These are phyloP conservation scores for Poecilia picta DNA, from an alignment of 2,797 vertebrate species.

Conservation along the genomic window DNA sequence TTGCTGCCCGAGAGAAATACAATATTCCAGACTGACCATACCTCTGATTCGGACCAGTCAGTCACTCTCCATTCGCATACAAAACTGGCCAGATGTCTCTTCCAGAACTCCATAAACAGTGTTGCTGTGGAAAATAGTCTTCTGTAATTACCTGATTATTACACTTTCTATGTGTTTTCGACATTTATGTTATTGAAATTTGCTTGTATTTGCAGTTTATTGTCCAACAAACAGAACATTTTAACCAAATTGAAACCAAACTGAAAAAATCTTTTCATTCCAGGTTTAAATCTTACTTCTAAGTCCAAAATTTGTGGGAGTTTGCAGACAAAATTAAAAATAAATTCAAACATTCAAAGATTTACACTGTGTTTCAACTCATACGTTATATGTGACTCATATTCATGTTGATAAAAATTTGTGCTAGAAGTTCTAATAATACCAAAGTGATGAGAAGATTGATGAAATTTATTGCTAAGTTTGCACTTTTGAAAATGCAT, in stretches of 20 bases:
- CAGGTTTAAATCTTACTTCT: background rate
- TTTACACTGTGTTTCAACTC: background rate
- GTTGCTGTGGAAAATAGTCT: conserved; percentile 81
- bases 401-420: background rate
- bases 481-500: background rate
- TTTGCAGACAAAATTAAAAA: background rate
- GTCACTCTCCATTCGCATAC: conserved; percentile 89
- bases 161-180: background rate
- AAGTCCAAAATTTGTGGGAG: background rate
- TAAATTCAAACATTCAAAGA: background rate
- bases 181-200: background rate
- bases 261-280: background rate
- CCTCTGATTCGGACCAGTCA: conserved; percentile 93
- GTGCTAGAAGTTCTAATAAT: background rate
- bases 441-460: no score
- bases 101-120: conserved; percentile 95
- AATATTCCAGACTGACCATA: conserved; percentile 57
- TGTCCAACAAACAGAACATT: background rate
- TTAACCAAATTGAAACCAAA: background rate
- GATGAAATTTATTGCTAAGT: background rate
- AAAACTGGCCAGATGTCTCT: conserved; percentile 84
- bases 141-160: background rate
- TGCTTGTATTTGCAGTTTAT: background rate
- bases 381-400: background rate
- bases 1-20: conserved; percentile 2